Conservation (phyloP, 1,140 invertebrate genomes). For the Drosophila ogumai region DNA sequence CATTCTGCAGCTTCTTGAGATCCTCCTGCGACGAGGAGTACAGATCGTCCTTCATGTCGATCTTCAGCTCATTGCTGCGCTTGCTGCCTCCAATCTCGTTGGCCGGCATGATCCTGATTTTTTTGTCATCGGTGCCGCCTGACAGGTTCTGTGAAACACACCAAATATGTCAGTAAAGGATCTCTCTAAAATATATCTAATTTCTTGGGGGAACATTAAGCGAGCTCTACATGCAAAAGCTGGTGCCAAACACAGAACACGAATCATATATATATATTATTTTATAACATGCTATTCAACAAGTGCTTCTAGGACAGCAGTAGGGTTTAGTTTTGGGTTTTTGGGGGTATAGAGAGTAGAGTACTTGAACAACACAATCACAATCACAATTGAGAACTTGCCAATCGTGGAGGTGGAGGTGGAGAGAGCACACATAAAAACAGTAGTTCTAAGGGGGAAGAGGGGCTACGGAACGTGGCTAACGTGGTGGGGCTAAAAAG, state of each 20-base stretch:
- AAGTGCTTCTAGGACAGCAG: conserved; percentile 36
- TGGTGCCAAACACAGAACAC: conserved; percentile 30
- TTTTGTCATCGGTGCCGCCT: conserved; percentile 77
- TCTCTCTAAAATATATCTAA: too few species aligned
- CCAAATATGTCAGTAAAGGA: background rate
- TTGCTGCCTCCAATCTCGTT: conserved; percentile 85
- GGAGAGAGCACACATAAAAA: conserved; percentile 61
- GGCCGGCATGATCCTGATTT: conserved; percentile 80
- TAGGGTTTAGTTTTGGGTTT: conserved; percentile 14
- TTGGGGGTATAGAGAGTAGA: conserved; percentile 13
- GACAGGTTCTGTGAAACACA: conserved; percentile 68
- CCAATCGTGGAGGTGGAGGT: conserved; percentile 68
- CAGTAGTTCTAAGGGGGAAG: conserved; percentile 57
- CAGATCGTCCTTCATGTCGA: conserved; percentile 91
- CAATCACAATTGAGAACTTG: conserved; percentile 78
- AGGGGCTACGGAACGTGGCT: conserved; percentile 63
- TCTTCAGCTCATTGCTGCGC: conserved; percentile 86
- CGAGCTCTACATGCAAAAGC: conserved; percentile 41
- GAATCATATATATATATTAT: background rate
- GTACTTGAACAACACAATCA: conserved; percentile 52
- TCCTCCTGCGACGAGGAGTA: conserved; percentile 92
- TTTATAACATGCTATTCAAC: conserved; percentile 9
- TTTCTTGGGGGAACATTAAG: conserved; percentile 8
- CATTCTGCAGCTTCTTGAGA: conserved; percentile 89
- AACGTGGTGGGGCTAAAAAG: conserved; percentile 66